Evolutionary conservation across 2,797 vertebrate species (phyloP), one percentile per base, ranked within the genome.

Genomic region (Pseudocheirus occidentalis): DNA sequence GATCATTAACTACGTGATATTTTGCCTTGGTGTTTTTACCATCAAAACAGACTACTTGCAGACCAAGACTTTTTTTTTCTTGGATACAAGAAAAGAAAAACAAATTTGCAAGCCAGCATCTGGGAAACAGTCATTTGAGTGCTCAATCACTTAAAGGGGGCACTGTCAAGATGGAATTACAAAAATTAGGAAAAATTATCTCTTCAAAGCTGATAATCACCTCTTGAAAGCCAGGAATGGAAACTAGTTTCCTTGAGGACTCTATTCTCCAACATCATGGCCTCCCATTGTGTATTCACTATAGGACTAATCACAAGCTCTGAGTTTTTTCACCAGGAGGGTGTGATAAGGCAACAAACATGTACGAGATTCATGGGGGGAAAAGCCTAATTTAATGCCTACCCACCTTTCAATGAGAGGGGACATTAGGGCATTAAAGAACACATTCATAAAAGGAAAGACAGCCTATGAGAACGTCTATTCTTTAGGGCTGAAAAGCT

Each of bases 401-500:
- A 57, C 58, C 28, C 27, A 92, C 90, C 95, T 92, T 59, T 92
- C 18, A 89, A 92, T 91, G 57, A 93, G 62, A 95, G 95, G 24
- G 91, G 92, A 94, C 90, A 97, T 97, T 97, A 97, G 93, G 95
- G 95, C 92, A 96, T 97, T 97, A 96, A 0, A 53, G 90, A 92
- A 96, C 92, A 46, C 52, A 94, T 28, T 91, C 46, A 94, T 90
- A 95, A 97, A 96, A 95, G 97, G 81, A 92, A 97, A 96, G 93
- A 95, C 18, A 57, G 92, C 34, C 93, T 73, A 90, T 95, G 94
- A 93, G 5, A 66, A 81, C 55, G 50, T 66, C 55, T 57, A 56
- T 92, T 94, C 59, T 94, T 93, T 62, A 0, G 4, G 40, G 58
- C 13, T 91, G 28, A 96, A 95, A 87, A 94, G 62, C 94, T 92